These are phyloP conservation scores for Peromyscus leucopus DNA, from an alignment of 2,113 vertebrate species.

Conservation along the genomic window DNA sequence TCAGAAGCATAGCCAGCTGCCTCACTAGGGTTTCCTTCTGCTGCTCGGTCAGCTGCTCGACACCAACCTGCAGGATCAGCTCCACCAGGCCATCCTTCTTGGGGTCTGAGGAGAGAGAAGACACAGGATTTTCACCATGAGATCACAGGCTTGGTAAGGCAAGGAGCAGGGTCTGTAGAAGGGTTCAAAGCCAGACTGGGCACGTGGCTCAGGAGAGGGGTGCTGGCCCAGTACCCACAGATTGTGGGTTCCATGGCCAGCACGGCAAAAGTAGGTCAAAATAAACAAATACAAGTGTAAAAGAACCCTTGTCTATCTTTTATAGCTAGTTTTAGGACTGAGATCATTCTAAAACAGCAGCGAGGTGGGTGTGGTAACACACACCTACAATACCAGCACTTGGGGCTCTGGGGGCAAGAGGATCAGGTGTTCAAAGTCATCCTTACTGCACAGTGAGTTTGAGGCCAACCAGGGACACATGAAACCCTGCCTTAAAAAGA, in stretches of 20 bases:
- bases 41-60: conserved; percentile 90
- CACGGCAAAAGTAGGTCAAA: not conserved
- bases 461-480: not conserved
- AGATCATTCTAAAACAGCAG: not conserved
- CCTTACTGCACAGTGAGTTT: not conserved
- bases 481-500: not conserved
- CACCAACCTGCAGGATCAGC: conserved; percentile 93
- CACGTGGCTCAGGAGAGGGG: not conserved
- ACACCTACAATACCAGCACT: not conserved
- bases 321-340: not conserved
- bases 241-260: not conserved
- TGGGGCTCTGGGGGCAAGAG: not conserved
- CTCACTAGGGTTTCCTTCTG: conserved; percentile 92
- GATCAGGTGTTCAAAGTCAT: not conserved
- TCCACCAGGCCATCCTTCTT: conserved; percentile 91
- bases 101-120: conserved; percentile 82
- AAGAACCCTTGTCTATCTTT: not conserved
- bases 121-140: not conserved
- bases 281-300: not conserved
- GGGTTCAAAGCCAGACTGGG: not conserved
- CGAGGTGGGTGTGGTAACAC: not conserved
- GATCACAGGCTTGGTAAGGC: not conserved
- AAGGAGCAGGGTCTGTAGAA: not conserved
- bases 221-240: not conserved
- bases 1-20: conserved; percentile 92